Base-by-base conservation (phyloP, 2,113 vertebrate species). In the Tauraco erythrolophus region DNA sequence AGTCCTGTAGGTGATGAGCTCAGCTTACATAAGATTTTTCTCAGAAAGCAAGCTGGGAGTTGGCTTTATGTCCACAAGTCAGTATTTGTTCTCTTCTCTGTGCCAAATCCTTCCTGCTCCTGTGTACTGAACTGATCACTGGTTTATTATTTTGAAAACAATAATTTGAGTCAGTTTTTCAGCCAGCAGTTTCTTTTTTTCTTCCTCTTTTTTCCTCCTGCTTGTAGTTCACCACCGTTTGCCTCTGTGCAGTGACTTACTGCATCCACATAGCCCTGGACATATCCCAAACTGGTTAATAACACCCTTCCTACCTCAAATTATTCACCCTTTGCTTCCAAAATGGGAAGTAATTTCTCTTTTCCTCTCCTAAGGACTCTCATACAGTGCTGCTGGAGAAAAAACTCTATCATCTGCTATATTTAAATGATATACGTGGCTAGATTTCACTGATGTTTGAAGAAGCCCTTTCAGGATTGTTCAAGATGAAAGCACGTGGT, bases 11-110 rank as follows among this genome's bases (percentile, higher is more conserved):
- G 80, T 97, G 89, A 84, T 89, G 93, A 97, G 76, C 76, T 96
- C 92, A 96, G 79, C 75, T 93, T 95, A 97, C 94, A 62, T 91
- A 84, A 72, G 91, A 95, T 95, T 97, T 96, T 97, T 96, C 97
- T 96, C 85, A 95, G 89, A 96, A 93, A 80, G 88, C 88, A 91
- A 84, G 48, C 72, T 56, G 51, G 62, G 82, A 96, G 41, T 43
- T 93, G 64, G 58, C 72, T 90, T 89, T 86, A 81, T 57, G 27
- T 94, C 80, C 76, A 81, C 77, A 83, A 94, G 43, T 51, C 88
- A 61, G 68, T 87, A 84, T 88, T 91, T 90, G 41, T 66, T 76
- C 66, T 71, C 23, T 70, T 83, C 46, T 68, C 64, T 64, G 39
- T 69, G 83, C 74, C 87, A 91, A 84, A 89, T 94, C 41, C 31